Evolutionary conservation across 2,888 invertebrate genomes (phyloP), one percentile per base, ranked within the genome.

Genomic region (Aromia moschata): DNA sequence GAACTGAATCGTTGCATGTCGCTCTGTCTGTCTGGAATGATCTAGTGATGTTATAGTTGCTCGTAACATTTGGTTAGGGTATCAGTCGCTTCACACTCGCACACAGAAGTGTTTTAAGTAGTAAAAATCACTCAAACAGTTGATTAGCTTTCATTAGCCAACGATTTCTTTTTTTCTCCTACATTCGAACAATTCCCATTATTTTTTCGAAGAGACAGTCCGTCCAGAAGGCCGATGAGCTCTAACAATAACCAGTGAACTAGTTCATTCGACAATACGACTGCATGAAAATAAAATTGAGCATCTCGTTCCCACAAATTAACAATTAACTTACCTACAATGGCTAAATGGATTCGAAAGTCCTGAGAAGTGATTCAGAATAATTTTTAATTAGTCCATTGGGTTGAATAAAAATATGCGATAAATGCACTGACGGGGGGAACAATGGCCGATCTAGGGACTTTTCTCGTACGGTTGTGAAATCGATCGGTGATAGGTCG

Each of bases 301-400:
- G 31, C 14, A 12, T 25, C 37, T 46, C 49, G 11, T 49, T 49
- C 49, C 40, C 49, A 49, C 49, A 49, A 25, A 38, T 25, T 38
- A 49, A n/a, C 25, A 38, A 49, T 30, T 16, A 47, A 25, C n/a
- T n/a, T 20, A 37, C 4, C 10, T 47, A 58, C 62, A 62, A 62
- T 62, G 47, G n/a, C 41, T 31, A 64, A 58, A 49, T 49, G 56
- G 33, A 65, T 65, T 64, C 54, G 69, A 67, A 69, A 69, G 69
- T 66, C 58, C 53, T 67, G 67, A 65, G 69, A 69, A 69, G 62
- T 65, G 65, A 62, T 58, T 62, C 64, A 64, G 58, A 59, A 56
- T 46, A 36, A 25, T 2, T 49, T 49, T 38, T 49, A 49, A 49
- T 49, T 49, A 49, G 38, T 14, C 15, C 31, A 25, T 38, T 14